Evolutionary conservation across 2,113 vertebrate genomes (phyloP).

Genomic region (Eonycteris spelaea): DNA sequence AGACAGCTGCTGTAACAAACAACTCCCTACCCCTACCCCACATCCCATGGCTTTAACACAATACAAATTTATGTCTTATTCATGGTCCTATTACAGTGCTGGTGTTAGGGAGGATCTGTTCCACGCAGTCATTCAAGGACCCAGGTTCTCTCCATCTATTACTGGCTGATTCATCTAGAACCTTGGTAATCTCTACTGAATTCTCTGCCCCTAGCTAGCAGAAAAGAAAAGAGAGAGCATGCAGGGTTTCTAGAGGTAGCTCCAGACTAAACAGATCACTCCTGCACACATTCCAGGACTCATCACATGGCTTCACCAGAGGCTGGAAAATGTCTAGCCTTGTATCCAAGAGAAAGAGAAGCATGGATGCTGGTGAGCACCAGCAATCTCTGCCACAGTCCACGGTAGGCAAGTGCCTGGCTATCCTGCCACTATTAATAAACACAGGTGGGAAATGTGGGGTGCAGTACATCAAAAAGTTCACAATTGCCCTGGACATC

Average conservation of each 20-base stretch:
- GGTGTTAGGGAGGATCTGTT: background rate
- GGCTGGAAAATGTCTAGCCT: background rate
- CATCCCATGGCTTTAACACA: background rate
- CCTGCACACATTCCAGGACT: background rate
- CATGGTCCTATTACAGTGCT: background rate
- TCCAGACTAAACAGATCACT: background rate
- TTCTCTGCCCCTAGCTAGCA: background rate
- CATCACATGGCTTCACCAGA: background rate
- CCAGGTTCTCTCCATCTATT: background rate
- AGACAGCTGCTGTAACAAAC: background rate
- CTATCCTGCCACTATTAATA: background rate
- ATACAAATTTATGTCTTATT: background rate
- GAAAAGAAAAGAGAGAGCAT: background rate
- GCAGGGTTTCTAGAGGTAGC: background rate
- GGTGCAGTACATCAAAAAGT: background rate
- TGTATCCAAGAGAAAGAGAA: background rate
- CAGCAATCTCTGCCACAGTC: background rate
- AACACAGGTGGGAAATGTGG: background rate
- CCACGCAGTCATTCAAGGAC: background rate
- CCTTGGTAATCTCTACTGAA: too few relatives aligned
- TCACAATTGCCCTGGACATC: background rate
- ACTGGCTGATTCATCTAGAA: background rate
- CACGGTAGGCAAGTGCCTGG: background rate
- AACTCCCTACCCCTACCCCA: background rate
- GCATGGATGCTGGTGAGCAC: background rate